phyloP scores from a whole-genome alignment of 2,888 invertebrate genomes.

The Ecdyonurus torrentis region DNA sequence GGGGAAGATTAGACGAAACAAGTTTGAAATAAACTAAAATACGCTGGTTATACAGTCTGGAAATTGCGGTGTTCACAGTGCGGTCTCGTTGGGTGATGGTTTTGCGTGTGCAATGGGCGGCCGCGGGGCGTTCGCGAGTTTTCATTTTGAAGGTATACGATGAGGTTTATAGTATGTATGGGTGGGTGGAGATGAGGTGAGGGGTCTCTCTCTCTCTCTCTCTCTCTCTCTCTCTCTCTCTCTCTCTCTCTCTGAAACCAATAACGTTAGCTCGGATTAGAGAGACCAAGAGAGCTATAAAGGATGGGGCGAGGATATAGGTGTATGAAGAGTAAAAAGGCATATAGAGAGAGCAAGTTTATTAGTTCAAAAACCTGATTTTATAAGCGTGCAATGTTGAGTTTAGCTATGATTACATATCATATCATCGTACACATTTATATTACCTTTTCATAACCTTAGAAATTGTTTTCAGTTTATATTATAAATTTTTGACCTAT shows the following conservation, averaged over 20 bases:
- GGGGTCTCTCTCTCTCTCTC: background rate
- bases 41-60: background rate
- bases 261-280: conserved; percentile 10
- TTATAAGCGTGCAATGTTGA: background rate
- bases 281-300: conserved; percentile 7
- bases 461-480: too few relatives aligned
- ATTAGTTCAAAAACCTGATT: background rate
- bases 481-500: too few relatives aligned
- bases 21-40: background rate
- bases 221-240: background rate
- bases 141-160: background rate
- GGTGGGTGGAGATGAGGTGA: too few relatives aligned
- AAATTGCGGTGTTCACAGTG: too few relatives aligned
- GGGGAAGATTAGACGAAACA: background rate
- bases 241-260: conserved; percentile 6
- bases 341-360: background rate
- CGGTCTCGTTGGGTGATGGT: background rate
- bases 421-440: background rate
- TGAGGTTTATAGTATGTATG: too few relatives aligned
- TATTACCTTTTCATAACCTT: too few relatives aligned
- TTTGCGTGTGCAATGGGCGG: background rate
- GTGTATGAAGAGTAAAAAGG: too few relatives aligned
- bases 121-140: background rate
- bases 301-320: too few relatives aligned
- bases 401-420: background rate